Evolutionary conservation across 2,797 vertebrate genomes (phyloP), one percentile per base, ranked within the genome.

Genomic region (Eulemur coronatus): DNA sequence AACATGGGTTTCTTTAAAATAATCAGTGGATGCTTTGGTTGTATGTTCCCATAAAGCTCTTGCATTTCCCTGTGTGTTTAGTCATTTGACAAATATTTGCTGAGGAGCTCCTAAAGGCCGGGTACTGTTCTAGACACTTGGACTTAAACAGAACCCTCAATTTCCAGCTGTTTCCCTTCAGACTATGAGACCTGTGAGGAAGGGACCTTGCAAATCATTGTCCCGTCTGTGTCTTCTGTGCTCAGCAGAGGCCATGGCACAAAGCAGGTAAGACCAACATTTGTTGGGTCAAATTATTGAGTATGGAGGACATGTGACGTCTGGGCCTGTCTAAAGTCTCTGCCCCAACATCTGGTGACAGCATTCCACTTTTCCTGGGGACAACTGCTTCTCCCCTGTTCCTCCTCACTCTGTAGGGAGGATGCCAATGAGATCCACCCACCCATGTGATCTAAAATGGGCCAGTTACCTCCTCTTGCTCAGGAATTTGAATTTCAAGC

Each of bases 401-500:
- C 28, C 35, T 93, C 24, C 84, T 20, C 46, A 46, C 38, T 63
- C 14, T 13, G 35, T 1, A 12, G 7, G 55, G 35, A 0, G 3
- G 20, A 5, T 9, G 3, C 17, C 67, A 67, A 85, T 73, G 48
- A 92, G 76, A 63, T 8, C 61, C 6, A 33, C 17, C 14, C 22
- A 84, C 13, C 48, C 50, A 61, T 1, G 33, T 20, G 57, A 82
- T 14, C 35, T 38, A 93, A 63, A 38, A 52, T 57, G n/a, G 48
- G 63, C 43, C 76, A 81, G 50, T 70, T 38, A 76, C 46, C 26
- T 79, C 43, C 17, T 95, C 65, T 76, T 84, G 52, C 20, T 95
- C 24, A 89, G 43, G 43, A 92, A 96, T 94, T 33, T 86, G 33
- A 73, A 91, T 78, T 88, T 85, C 78, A 94, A 97, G 30, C 20